These are phyloP conservation scores for Oreochromis tanganicae DNA, from an alignment of 2,113 vertebrate species.

Conservation along the genomic window DNA sequence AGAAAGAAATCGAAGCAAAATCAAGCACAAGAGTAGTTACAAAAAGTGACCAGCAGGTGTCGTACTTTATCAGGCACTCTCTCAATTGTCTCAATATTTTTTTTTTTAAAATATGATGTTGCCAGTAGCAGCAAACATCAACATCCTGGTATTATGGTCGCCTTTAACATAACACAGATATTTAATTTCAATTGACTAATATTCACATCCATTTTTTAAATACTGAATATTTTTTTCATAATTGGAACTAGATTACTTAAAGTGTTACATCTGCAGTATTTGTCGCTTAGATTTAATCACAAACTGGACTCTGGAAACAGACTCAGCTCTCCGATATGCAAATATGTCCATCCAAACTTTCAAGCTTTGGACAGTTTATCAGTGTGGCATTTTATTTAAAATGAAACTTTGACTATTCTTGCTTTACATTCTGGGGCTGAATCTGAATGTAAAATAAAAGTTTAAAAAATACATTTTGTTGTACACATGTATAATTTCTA, in stretches of 20 bases:
- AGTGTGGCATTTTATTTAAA: background rate
- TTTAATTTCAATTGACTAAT: accelerated
- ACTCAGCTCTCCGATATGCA: too few species aligned
- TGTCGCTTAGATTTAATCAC: too few species aligned
- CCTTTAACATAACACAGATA: background rate
- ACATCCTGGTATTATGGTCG: accelerated
- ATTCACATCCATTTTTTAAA: too few species aligned
- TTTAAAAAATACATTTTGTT: accelerated
- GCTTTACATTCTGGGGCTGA: accelerated
- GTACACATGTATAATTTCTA: background rate
- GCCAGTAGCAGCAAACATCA: accelerated
- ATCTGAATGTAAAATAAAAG: background rate
- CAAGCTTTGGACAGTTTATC: background rate
- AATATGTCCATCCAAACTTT: background rate
- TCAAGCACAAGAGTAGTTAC: background rate
- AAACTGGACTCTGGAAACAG: too few species aligned
- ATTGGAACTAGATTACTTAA: too few species aligned
- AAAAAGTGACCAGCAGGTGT: background rate
- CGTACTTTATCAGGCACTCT: accelerated
- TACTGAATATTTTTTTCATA: too few species aligned
- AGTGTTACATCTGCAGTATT: too few species aligned
- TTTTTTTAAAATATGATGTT: accelerated
- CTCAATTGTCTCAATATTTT: background rate
- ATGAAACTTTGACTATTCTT: background rate
- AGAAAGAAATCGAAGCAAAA: background rate